Conservation (phyloP, 1,140 invertebrate species). For the Aphis craccivora region DNA sequence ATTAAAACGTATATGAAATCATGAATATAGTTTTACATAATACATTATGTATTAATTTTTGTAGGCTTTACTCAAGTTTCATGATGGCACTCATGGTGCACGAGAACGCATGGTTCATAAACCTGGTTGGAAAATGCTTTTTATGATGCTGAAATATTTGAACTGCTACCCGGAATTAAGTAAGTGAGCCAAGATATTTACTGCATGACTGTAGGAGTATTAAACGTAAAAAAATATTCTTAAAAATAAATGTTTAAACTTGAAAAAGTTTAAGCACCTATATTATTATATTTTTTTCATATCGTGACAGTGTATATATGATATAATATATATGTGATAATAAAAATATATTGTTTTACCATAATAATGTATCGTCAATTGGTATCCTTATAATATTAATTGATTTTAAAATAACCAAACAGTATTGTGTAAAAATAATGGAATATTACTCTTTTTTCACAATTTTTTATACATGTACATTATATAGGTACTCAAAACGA, state of each 20-base stretch:
- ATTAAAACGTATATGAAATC: not conserved
- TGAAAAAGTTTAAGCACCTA: not conserved
- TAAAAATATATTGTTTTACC: not conserved
- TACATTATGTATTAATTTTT: not conserved
- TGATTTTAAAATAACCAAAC: not conserved
- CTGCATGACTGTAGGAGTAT: not conserved
- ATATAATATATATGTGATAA: not conserved
- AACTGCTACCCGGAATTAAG: constrained; percentile 52
- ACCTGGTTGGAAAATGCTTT: constrained; percentile 53
- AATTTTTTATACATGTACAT: not conserved
- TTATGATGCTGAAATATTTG: constrained; percentile 53
- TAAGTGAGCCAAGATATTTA: constrained; percentile 20
- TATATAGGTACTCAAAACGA: not conserved
- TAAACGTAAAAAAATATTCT: not conserved
- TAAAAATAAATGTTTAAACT: not conserved
- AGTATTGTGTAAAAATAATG: too few species aligned
- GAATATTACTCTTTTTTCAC: too few species aligned
- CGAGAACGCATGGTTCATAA: constrained; percentile 52
- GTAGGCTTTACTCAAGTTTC: constrained; percentile 49
- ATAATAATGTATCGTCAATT: not conserved
- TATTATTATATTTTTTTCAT: not conserved
- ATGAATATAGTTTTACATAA: not conserved
- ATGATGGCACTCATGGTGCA: constrained; percentile 35
- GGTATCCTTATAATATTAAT: not conserved
- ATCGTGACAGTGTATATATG: not conserved